These are phyloP conservation scores for Sebastes oblongus DNA, from an alignment of 2,797 vertebrate genomes.

Conservation along the genomic window DNA sequence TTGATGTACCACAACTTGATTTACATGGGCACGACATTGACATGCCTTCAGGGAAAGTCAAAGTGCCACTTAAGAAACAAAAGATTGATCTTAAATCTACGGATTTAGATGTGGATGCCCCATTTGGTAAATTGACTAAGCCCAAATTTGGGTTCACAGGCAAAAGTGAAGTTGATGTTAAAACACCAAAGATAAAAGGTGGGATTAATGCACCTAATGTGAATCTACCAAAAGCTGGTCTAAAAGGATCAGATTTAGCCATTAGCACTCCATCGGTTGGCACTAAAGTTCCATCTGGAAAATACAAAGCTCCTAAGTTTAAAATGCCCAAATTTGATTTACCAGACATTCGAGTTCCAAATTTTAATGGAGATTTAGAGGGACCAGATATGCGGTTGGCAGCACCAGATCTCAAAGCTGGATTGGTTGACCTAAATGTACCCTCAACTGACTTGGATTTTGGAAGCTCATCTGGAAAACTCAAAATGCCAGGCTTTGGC, in stretches of 20 bases:
- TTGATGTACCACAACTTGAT: slow-evolving; percentile 25
- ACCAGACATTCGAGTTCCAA: slow-evolving; percentile 46
- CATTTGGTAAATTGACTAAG: slow-evolving; percentile 31
- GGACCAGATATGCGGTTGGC: slow-evolving; percentile 19
- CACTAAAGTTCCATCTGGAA: slow-evolving; percentile 37
- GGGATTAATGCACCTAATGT: slow-evolving; percentile 19
- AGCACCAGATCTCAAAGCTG: slow-evolving; percentile 31
- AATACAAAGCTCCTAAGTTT: slow-evolving; percentile 66
- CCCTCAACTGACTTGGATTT: slow-evolving; percentile 28
- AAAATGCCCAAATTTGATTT: slow-evolving; percentile 68
- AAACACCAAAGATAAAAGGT: slow-evolving; percentile 50
- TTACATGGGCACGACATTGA: background rate
- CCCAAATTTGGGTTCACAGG: slow-evolving; percentile 47
- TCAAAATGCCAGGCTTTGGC: slow-evolving; percentile 37
- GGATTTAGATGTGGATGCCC: slow-evolving; percentile 36
- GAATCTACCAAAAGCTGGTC: slow-evolving; percentile 28
- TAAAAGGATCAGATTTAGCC: slow-evolving; percentile 27
- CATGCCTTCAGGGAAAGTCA: slow-evolving; percentile 26
- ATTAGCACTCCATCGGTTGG: slow-evolving; percentile 10
- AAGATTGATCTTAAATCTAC: slow-evolving; percentile 32
- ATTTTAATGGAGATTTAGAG: slow-evolving; percentile 22
- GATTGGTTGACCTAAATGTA: slow-evolving; percentile 32
- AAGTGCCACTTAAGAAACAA: slow-evolving; percentile 29
- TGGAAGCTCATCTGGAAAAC: slow-evolving; percentile 32
- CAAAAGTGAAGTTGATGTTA: slow-evolving; percentile 14